Conservation (phyloP, 1,140 invertebrate species). For the Cydia amplana region DNA sequence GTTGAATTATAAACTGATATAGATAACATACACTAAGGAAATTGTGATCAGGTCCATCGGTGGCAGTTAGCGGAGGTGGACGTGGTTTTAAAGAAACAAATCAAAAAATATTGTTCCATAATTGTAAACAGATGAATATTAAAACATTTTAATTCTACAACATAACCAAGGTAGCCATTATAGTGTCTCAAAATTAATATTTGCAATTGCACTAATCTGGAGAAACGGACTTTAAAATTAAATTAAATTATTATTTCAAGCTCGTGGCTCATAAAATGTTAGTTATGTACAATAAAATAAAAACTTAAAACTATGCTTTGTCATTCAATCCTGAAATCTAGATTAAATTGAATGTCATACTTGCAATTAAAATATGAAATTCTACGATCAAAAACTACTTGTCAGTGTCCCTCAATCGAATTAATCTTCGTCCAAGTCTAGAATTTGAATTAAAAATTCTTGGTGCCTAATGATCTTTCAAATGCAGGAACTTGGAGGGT, state of each 20-base stretch:
- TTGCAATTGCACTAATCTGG: neutral
- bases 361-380: neutral
- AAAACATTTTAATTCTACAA: neutral
- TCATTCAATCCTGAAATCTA: neutral
- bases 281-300: no score
- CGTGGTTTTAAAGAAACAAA: no score
- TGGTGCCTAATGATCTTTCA: conserved; percentile 13
- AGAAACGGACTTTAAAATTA: no score
- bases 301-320: no score
- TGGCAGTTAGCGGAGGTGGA: no score
- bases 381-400: neutral
- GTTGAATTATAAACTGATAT: neutral
- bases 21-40: no score
- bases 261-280: no score
- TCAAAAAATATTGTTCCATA: no score
- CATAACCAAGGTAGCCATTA: no score
- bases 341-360: neutral
- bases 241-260: no score
- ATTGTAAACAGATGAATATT: no score
- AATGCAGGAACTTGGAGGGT: neutral
- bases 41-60: no score
- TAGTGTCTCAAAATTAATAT: neutral
- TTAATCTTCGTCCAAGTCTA: conserved; percentile 13
- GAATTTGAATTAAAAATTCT: conserved; percentile 21
- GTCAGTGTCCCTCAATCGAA: neutral